phyloP scores from a whole-genome alignment of 2,888 invertebrate species.

The Caenorhabditis sulstoni region DNA sequence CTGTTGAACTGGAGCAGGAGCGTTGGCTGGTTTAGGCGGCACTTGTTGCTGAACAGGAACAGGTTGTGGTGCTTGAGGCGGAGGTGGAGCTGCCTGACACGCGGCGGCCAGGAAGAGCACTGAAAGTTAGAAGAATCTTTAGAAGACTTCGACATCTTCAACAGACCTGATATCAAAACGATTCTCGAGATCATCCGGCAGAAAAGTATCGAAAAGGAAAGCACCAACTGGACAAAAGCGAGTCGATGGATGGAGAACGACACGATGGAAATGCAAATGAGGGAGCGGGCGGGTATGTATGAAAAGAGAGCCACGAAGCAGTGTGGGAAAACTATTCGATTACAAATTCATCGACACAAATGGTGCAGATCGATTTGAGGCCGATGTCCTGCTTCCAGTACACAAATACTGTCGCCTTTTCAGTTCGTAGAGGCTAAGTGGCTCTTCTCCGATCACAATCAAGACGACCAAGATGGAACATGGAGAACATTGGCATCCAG shows the following conservation, averaged over 20 bases:
- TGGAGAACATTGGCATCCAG: no score
- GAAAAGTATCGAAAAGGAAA: not conserved
- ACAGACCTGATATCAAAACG: not conserved
- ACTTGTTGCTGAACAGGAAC: no score
- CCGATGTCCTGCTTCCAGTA: no score
- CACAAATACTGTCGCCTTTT: no score
- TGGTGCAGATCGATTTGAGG: no score
- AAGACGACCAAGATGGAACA: no score
- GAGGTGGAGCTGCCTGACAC: not conserved
- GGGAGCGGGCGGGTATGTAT: not conserved
- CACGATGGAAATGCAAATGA: not conserved
- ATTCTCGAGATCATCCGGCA: not conserved
- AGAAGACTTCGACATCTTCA: not conserved
- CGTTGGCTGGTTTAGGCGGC: no score
- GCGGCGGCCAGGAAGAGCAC: not conserved
- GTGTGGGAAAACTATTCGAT: not conserved
- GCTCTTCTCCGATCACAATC: no score
- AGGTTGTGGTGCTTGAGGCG: no score
- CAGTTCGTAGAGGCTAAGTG: no score
- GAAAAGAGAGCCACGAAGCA: slow-evolving; percentile 7
- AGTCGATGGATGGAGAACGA: not conserved
- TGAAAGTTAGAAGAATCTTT: not conserved
- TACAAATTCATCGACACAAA: no score
- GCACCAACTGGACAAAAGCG: not conserved
- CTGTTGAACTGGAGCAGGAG: not conserved